Evolutionary conservation across 1,140 invertebrate species (phyloP), one percentile per base, ranked within the genome.

Genomic region (Zaprionus lachaisei): DNA sequence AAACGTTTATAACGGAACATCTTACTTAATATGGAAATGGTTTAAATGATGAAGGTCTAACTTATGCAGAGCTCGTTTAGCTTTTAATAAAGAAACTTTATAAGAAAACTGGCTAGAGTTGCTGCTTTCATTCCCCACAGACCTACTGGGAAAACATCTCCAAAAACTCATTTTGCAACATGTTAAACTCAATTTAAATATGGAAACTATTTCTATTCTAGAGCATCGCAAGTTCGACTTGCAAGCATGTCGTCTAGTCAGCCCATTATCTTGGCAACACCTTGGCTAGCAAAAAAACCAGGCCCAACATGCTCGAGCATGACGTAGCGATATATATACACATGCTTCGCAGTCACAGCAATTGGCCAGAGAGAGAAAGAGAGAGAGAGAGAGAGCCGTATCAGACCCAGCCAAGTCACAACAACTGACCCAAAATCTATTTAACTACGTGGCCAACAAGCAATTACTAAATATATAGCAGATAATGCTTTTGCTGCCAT

Each of bases 211-310:
- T 20, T 14, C 5, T 55, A 31, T 11, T 24, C 5, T 26, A 71
- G 83, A 55, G 83, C 57, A 66, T 82, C 6, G 4, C 9, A n/a
- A 20, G 12, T 41, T 55, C 56, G 37, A 17, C 34, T 20, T 49
- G 34, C n/a, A 14, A 5, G 12, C 12, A 11, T 12, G 41, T n/a
- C 34, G 12, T 11, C 17, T 26, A n/a, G 47, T n/a, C 14, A 51
- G 14, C 24, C 47, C n/a, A 38, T 64, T 70, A 68, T 78, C 70
- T 76, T 80, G 84, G 83, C 81, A 89, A 89, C 84, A 83, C 81
- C 81, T 83, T 83, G 84, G 73, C 69, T 65, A 49, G 58, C 63
- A 68, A 68, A 58, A 75, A 79, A 69, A 57, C 41, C 62, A 38
- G 34, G 73, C 69, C 44, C 60, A 76, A 22, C 56, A 64, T 58